A percentile compares a stretch with the other conserved stretches of the same genome.
phyloP scores from a whole-genome alignment of 2,113 vertebrate genomes.

The Hyperopisus bebe region DNA sequence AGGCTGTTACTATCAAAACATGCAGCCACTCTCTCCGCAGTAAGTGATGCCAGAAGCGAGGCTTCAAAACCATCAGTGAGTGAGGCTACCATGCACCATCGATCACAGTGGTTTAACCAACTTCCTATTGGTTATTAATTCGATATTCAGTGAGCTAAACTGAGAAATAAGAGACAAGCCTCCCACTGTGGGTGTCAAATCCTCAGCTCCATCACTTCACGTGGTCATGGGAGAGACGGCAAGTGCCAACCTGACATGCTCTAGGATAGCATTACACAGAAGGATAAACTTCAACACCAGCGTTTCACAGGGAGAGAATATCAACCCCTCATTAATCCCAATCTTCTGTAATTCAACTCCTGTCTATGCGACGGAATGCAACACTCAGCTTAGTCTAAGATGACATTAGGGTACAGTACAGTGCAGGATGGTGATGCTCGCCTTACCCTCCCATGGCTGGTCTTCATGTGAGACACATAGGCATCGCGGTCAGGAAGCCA shows the following conservation, averaged over 20 bases:
- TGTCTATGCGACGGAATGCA: background rate
- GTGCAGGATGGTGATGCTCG: background rate
- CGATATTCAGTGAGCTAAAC: background rate
- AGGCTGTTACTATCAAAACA: background rate
- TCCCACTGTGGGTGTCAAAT: background rate
- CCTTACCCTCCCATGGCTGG: slow-evolving; percentile 78
- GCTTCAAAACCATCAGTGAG: background rate
- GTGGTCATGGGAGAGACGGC: background rate
- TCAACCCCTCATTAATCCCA: background rate
- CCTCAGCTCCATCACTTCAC: background rate
- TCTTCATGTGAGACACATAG: slow-evolving; percentile 86
- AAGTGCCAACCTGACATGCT: background rate
- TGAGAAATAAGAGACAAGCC: background rate
- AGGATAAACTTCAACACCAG: background rate
- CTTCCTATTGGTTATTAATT: background rate
- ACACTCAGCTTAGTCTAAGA: background rate
- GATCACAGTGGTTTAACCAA: background rate
- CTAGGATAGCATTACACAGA: background rate
- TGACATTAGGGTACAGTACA: background rate
- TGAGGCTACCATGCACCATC: background rate
- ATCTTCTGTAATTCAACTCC: background rate
- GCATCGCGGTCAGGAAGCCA: slow-evolving; percentile 80
- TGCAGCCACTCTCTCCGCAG: background rate
- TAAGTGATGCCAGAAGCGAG: background rate
- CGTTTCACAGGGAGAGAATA: background rate